These are phyloP conservation scores for Manacus vitellinus DNA, from an alignment of 2,113 vertebrate species.

Conservation along the genomic window DNA sequence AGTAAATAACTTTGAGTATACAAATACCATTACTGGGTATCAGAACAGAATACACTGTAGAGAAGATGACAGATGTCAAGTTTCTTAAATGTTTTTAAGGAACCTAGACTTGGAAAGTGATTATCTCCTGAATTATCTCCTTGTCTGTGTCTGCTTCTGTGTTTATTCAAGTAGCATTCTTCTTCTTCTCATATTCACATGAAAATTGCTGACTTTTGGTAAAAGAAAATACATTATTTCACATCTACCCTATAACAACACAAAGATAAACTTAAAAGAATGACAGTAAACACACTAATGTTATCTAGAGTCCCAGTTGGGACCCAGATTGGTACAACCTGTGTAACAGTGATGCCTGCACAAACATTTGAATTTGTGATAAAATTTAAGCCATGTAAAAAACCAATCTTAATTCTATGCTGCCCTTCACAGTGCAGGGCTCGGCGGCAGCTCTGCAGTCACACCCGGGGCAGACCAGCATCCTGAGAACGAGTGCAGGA, in stretches of 20 bases:
- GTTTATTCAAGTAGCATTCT: not conserved
- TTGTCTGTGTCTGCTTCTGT: not conserved
- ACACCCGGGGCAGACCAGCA: not conserved
- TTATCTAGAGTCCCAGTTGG: not conserved
- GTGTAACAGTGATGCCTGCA: not conserved
- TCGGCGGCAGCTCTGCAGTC: not conserved
- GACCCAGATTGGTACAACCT: not conserved
- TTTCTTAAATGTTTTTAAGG: not conserved
- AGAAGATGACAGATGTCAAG: not conserved
- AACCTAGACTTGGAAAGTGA: not conserved
- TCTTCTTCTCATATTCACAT: not conserved
- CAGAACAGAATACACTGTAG: not conserved
- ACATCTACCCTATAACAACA: not conserved
- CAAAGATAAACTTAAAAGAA: not conserved
- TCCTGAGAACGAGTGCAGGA: not conserved
- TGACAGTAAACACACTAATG: not conserved
- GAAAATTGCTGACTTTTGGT: not conserved
- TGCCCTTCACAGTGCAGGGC: not conserved
- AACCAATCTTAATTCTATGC: rapidly evolving
- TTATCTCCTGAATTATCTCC: not conserved
- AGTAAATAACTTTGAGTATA: not conserved
- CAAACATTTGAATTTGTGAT: not conserved
- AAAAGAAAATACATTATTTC: not conserved
- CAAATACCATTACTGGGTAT: not conserved
- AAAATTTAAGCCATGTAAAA: not conserved